These are phyloP conservation scores for Cetoscarus ocellatus DNA, from an alignment of 2,797 vertebrate genomes.

Conservation along the genomic window DNA sequence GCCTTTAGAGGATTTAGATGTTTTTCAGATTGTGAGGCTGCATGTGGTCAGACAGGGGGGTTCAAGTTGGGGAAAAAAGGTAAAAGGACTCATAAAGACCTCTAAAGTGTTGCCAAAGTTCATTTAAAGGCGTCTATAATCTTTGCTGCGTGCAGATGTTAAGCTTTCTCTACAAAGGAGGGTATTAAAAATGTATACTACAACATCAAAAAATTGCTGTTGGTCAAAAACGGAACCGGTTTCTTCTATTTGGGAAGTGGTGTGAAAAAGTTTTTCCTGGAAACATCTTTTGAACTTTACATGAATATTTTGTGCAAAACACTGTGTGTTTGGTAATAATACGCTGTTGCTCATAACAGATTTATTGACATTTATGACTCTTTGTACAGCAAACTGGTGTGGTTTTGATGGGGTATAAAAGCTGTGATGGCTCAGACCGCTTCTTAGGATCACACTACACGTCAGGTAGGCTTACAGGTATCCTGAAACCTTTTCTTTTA, in stretches of 20 bases:
- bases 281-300: conserved; percentile 68
- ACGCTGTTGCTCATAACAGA: conserved; percentile 57
- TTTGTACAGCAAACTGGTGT: conserved; percentile 59
- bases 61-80: background rate
- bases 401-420: conserved; percentile 74
- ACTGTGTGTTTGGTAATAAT: conserved; percentile 68
- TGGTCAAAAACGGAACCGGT: conserved; percentile 48
- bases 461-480: conserved; percentile 66
- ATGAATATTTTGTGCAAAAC: conserved; percentile 73
- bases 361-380: conserved; percentile 73
- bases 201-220: conserved; percentile 42
- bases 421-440: conserved; percentile 13
- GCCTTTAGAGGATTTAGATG: conserved; percentile 20
- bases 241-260: conserved; percentile 36
- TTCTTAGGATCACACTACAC: conserved; percentile 43
- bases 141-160: background rate
- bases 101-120: background rate
- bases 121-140: background rate
- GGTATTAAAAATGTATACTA: conserved; percentile 23
- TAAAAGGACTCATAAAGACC: background rate
- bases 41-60: background rate
- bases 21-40: conserved; percentile 15
- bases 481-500: conserved; percentile 13
- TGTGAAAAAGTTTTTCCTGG: conserved; percentile 42
- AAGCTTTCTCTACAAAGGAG: background rate